Evolutionary conservation across 1,140 invertebrate genomes (phyloP).

Genomic region (Hycleus phaleratus): DNA sequence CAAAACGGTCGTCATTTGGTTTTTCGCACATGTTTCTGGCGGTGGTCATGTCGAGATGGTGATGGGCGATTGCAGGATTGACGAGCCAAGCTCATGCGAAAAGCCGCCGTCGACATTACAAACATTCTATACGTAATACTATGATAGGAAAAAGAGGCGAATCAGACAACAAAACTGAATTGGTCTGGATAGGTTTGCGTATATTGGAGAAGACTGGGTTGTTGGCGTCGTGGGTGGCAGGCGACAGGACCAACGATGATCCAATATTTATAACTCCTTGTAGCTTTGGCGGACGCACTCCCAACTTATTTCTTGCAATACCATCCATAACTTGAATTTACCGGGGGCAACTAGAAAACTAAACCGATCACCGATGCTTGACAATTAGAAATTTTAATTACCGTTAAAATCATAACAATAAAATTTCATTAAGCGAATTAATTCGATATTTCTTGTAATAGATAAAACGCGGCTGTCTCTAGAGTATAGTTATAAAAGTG

Average conservation of each 20-base stretch:
- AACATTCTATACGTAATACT: too few relatives aligned
- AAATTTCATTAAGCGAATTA: too few relatives aligned
- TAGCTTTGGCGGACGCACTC: slow-evolving; percentile 10
- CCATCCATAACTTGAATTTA: slow-evolving; percentile 6
- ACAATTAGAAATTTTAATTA: too few relatives aligned
- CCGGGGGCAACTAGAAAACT: neutral
- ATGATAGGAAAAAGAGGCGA: slow-evolving; percentile 2
- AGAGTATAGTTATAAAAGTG: neutral
- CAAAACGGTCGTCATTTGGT: slow-evolving; percentile 19
- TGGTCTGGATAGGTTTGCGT: slow-evolving; percentile 5
- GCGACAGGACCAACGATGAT: slow-evolving; percentile 17
- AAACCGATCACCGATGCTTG: too few relatives aligned
- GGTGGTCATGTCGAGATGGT: slow-evolving; percentile 35
- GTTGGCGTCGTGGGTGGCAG: slow-evolving; percentile 18
- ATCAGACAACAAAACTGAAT: slow-evolving; percentile 7
- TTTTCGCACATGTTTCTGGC: slow-evolving; percentile 29
- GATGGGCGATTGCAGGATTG: slow-evolving; percentile 32
- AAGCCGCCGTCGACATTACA: neutral
- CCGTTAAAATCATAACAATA: too few relatives aligned
- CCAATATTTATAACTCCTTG: slow-evolving; percentile 22
- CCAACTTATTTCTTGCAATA: slow-evolving; percentile 1
- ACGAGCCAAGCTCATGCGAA: slow-evolving; percentile 27
- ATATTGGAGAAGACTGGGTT: neutral
- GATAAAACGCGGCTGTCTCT: too few relatives aligned
- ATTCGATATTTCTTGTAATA: too few relatives aligned